phyloP scores from a whole-genome alignment of 1,140 invertebrate genomes.

The Rhagoletis pomonella region DNA sequence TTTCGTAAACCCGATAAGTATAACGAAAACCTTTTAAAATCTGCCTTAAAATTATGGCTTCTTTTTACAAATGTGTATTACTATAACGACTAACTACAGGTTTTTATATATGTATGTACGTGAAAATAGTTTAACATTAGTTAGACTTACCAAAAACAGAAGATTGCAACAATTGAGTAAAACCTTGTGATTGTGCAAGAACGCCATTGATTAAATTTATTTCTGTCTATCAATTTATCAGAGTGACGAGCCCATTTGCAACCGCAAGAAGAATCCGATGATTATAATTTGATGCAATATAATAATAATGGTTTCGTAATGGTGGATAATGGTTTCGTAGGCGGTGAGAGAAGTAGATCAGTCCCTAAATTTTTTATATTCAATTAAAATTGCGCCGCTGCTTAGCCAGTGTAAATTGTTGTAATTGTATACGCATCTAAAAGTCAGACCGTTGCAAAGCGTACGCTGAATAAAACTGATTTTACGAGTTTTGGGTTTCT shows the following conservation, averaged over 20 bases:
- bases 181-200: slow-evolving; percentile 67
- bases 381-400: neutral
- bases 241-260: neutral
- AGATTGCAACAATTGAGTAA: slow-evolving; percentile 71
- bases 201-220: slow-evolving; percentile 60
- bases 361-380: neutral
- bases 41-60: no score
- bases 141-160: slow-evolving; percentile 67
- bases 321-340: neutral
- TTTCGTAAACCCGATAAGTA: no score
- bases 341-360: neutral
- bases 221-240: neutral
- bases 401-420: neutral
- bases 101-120: neutral
- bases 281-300: no score
- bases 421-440: neutral
- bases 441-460: neutral
- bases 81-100: no score
- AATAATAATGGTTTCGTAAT: neutral
- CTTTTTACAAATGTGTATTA: no score
- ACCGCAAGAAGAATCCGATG: neutral
- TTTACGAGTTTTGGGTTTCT: neutral
- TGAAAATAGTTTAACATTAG: neutral
- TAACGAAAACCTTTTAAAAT: no score
- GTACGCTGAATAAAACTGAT: slow-evolving; percentile 9